phyloP scores from a whole-genome alignment of 2,888 invertebrate species.

The Alviniconcha strummeri region DNA sequence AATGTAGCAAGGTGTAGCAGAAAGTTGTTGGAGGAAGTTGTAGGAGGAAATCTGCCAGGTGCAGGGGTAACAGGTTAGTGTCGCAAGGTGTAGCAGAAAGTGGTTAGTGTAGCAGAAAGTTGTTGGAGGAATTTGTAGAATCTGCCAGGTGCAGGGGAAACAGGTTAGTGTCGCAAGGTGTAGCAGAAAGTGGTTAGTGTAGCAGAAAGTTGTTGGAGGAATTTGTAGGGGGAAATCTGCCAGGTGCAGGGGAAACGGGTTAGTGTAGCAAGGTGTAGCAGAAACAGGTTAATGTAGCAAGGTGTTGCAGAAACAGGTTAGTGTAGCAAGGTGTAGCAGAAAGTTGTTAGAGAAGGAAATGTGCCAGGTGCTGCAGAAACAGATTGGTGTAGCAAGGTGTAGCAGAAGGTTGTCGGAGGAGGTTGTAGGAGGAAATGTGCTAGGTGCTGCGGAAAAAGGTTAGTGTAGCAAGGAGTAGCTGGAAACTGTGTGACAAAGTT shows the following conservation, averaged over 20 bases:
- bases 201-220: neutral
- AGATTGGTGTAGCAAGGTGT: conserved; percentile 43
- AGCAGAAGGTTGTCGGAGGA: no score
- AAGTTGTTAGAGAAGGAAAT: no score
- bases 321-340: no score
- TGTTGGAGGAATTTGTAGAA: conserved; percentile 58
- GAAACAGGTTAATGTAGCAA: conserved; percentile 60
- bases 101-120: no score
- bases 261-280: conserved; percentile 12
- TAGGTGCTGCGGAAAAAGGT: no score
- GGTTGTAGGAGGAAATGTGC: no score
- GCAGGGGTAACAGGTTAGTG: conserved; percentile 49
- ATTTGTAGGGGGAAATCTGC: conserved; percentile 60
- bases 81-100: neutral
- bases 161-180: conserved; percentile 43
- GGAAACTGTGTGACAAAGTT: no score
- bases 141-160: conserved; percentile 50
- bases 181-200: no score
- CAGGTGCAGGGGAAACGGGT: conserved; percentile 53
- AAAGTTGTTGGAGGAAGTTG: conserved; percentile 32
- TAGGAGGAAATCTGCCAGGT: conserved; percentile 61
- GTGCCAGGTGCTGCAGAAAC: conserved; percentile 48
- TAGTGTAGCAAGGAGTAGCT: no score
- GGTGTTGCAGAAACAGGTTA: conserved; percentile 48
- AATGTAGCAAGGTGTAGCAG: neutral